These are phyloP conservation scores for Heliconius cydno DNA, from an alignment of 2,888 invertebrate genomes.

Conservation along the genomic window DNA sequence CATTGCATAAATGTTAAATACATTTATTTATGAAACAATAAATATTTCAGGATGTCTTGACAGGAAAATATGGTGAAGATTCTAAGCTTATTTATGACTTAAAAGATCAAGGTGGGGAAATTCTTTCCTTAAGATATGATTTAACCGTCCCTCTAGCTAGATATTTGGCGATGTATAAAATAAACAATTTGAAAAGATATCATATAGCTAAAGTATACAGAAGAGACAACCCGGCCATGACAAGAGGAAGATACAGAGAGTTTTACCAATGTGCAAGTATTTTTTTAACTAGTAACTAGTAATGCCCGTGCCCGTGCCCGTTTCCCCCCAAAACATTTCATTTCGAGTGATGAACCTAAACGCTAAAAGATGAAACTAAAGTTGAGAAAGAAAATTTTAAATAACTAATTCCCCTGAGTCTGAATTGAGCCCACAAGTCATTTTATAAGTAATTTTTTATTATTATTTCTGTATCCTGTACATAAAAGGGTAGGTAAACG, in stretches of 20 bases:
- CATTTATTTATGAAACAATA: not conserved
- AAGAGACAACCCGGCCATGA: slow-evolving; percentile 98
- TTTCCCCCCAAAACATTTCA: too few species aligned
- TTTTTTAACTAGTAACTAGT: not conserved
- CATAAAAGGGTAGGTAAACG: too few species aligned
- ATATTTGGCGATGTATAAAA: slow-evolving; percentile 98
- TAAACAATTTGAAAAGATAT: slow-evolving; percentile 96
- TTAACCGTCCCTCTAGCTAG: slow-evolving; percentile 99
- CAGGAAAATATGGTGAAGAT: slow-evolving; percentile 99
- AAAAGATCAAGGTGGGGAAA: slow-evolving; percentile 99
- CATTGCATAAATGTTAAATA: not conserved
- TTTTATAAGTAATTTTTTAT: too few species aligned
- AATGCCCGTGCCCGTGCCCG: too few species aligned
- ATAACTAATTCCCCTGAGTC: too few species aligned
- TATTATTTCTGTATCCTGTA: not conserved
- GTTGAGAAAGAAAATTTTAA: too few species aligned
- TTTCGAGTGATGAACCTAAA: too few species aligned
- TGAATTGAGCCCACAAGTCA: too few species aligned
- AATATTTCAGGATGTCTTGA: slow-evolving; percentile 92
- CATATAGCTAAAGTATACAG: slow-evolving; percentile 99
- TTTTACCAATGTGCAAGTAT: slow-evolving; percentile 99
- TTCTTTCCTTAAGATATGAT: slow-evolving; percentile 97
- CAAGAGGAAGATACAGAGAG: slow-evolving; percentile 97
- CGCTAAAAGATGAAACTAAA: too few species aligned
- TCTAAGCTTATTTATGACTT: slow-evolving; percentile 99